A percentile compares a stretch with the other conserved stretches of the same genome.
These are phyloP conservation scores for Schizaphis graminum DNA, from an alignment of 2,888 invertebrate species.

Conservation along the genomic window DNA sequence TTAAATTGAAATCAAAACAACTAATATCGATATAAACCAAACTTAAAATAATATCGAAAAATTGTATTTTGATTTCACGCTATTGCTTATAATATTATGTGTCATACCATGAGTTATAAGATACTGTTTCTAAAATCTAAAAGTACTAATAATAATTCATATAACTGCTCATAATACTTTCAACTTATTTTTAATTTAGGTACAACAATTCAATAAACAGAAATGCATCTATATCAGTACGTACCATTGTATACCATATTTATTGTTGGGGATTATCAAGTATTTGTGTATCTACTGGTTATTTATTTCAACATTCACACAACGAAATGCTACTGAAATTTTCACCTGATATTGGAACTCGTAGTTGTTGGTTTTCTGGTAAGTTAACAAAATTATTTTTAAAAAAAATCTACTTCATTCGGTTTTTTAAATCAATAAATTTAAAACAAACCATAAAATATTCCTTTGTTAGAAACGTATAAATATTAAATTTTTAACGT, in stretches of 20 bases:
- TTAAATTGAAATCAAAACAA: neutral
- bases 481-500: neutral
- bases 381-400: neutral
- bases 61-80: neutral
- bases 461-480: neutral
- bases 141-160: neutral
- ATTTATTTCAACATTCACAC: slow-evolving; percentile 38
- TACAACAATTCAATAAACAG: slow-evolving; percentile 45
- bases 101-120: neutral
- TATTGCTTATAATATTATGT: neutral
- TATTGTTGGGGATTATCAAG: slow-evolving; percentile 59
- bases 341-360: slow-evolving; percentile 15
- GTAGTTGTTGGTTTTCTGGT: slow-evolving; percentile 55
- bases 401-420: neutral
- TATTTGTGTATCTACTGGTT: neutral
- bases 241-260: slow-evolving; percentile 44
- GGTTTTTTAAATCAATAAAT: neutral
- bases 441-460: neutral
- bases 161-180: neutral
- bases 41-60: neutral
- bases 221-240: slow-evolving; percentile 18
- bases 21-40: neutral
- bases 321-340: neutral
- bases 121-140: neutral
- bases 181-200: slow-evolving; percentile 12